Base-by-base conservation (phyloP, 2,797 vertebrate genomes). In the Agapornis canus region DNA sequence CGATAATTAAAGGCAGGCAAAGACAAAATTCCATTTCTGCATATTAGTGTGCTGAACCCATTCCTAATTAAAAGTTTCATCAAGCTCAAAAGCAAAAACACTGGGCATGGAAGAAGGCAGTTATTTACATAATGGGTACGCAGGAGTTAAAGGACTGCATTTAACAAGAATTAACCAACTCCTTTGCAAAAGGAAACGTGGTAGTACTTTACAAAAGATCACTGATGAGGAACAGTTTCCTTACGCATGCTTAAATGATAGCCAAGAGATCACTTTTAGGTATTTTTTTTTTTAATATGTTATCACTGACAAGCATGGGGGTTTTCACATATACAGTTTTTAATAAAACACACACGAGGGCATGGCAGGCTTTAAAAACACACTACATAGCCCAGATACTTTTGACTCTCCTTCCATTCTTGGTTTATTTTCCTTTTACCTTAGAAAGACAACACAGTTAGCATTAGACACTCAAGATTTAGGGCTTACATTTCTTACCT, bases 401-500 rank as follows among this genome's bases (percentile, higher is more conserved):
- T 86, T 49, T 35, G n/a, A 60, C 43, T 71, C 31, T 82, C 72
- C 31, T 31, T 60, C 70, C 75, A 81, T 70, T 31, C 19, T 77
- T 56, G 14, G 25, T 85, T 89, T n/a, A 47, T 60, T 80, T 64
- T 76, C 82, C 80, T 89, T 94, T 75, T 42, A 39, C 65, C 69
- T 81, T 61, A 52, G 27, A 78, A 72, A 90, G 57, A 56, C 82
- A 56, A 70, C 29, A 78, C 68, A 94, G 76, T 66, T 88, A 66
- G 73, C 70, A 91, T 65, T 51, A 92, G 65, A 95, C 68, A 86
- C 84, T 90, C 65, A 7, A 88, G 68, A 94, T 95, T 78, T 69
- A 94, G 61, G 59, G 95, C 86, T 95, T 92, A 49, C 19, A 19
- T 94, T 96, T 91, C 97, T 94, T 96, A 99, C 99, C 99, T 99